A percentile compares a stretch with the other conserved stretches of the same genome.
Evolutionary conservation across 2,888 invertebrate species (phyloP).

Genomic region (Harpalus rubripes): DNA sequence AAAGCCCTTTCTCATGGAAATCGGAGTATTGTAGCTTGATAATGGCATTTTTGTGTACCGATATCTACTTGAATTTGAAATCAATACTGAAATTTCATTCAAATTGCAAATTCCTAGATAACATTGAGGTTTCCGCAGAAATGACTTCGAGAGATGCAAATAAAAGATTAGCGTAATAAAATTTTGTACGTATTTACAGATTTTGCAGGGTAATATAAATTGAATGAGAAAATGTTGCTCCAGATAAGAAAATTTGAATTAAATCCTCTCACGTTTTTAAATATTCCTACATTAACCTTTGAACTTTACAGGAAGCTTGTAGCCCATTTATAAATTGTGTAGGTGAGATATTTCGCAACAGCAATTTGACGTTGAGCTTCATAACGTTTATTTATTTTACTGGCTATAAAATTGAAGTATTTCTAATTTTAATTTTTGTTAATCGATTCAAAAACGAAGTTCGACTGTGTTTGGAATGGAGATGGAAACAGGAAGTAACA

Average conservation of each 20-base stretch:
- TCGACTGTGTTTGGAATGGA: too few species aligned
- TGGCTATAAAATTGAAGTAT: too few species aligned
- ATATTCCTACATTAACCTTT: slow-evolving; percentile 37
- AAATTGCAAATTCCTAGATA: slow-evolving; percentile 34
- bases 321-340: not conserved
- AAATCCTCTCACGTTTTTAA: not conserved
- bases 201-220: slow-evolving; percentile 7
- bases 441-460: too few species aligned
- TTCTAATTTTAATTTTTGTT: too few species aligned
- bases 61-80: slow-evolving; percentile 49
- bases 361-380: too few species aligned
- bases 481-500: too few species aligned
- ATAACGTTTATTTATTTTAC: too few species aligned
- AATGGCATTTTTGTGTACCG: slow-evolving; percentile 51
- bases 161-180: slow-evolving; percentile 11
- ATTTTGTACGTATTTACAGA: not conserved
- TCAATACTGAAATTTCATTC: slow-evolving; percentile 38
- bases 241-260: not conserved
- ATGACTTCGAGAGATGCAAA: not conserved
- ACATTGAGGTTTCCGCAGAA: not conserved
- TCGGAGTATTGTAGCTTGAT: slow-evolving; percentile 26
- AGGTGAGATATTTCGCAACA: too few species aligned
- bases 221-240: not conserved
- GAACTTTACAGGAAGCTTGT: not conserved
- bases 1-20: slow-evolving; percentile 34